phyloP scores from a whole-genome alignment of 2,888 invertebrate species.

The Drosophila neotestacea region DNA sequence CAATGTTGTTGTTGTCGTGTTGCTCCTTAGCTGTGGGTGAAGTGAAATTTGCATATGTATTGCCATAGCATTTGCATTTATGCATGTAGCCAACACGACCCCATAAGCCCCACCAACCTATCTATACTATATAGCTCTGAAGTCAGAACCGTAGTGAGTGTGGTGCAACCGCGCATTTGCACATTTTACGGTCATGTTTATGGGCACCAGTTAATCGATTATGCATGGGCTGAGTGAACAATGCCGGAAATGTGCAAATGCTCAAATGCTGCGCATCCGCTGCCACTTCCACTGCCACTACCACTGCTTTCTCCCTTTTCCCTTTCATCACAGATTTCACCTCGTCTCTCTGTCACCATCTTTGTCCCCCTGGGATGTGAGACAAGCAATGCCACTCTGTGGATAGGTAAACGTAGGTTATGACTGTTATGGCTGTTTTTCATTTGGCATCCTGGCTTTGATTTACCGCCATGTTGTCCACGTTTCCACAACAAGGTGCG shows the following conservation, averaged over 20 bases:
- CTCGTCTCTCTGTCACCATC: background rate
- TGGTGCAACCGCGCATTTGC: conserved; percentile 67
- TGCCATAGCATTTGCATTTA: conserved; percentile 72
- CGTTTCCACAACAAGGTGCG: conserved; percentile 58
- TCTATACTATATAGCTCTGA: background rate
- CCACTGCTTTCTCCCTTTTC: conserved; percentile 1
- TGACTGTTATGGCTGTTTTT: conserved; percentile 37
- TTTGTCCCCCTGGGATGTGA: background rate
- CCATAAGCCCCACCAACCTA: background rate
- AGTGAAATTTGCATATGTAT: conserved; percentile 73
- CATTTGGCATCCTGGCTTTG: conserved; percentile 54
- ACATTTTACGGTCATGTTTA: conserved; percentile 77
- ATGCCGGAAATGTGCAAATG: conserved; percentile 74
- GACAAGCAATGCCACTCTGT: conserved; percentile 9
- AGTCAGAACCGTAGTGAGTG: conserved; percentile 21
- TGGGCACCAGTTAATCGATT: conserved; percentile 75
- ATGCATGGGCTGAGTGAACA: conserved; percentile 76
- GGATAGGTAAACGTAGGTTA: conserved; percentile 8
- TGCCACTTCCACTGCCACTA: background rate
- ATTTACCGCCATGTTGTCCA: conserved; percentile 49
- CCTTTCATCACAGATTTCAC: conserved; percentile 18
- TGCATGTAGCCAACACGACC: conserved; percentile 55
- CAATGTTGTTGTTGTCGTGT: conserved; percentile 8
- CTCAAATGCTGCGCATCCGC: conserved; percentile 72
- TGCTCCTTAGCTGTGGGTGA: conserved; percentile 36